Percentiles rank a stretch among this genome's conserved stretches.
Conservation (phyloP, 2,888 invertebrate species). For the Dilophus febrilis region DNA sequence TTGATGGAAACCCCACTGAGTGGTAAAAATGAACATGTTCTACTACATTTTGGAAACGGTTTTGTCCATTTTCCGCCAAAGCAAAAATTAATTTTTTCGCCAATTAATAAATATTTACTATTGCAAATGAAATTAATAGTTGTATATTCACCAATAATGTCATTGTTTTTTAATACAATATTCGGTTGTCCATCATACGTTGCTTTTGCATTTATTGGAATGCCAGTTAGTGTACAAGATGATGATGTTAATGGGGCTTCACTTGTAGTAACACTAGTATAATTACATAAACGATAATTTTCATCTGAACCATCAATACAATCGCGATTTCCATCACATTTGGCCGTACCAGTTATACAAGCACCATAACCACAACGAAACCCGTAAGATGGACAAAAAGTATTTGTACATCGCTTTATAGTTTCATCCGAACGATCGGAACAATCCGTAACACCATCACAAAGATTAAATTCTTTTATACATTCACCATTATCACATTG, state of each 20-base stretch:
- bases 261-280: background rate
- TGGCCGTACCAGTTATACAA: constrained; percentile 13
- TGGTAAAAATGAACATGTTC: background rate
- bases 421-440: constrained; percentile 12
- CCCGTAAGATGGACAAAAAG: constrained; percentile 32
- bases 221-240: background rate
- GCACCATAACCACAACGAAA: constrained; percentile 20
- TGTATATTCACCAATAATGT: background rate
- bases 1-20: background rate
- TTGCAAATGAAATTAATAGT: constrained; percentile 1
- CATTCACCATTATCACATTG: constrained; percentile 7
- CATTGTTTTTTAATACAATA: background rate
- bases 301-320: constrained; percentile 21
- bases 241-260: too few species aligned
- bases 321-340: constrained; percentile 14
- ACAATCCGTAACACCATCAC: constrained; percentile 24
- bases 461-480: constrained; percentile 6
- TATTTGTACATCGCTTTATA: constrained; percentile 17
- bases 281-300: constrained; percentile 3
- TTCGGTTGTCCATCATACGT: background rate
- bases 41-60: background rate
- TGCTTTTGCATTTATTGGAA: background rate
- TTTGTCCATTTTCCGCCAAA: background rate
- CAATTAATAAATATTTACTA: background rate
- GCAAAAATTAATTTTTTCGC: constrained; percentile 2